Conservation (phyloP, 2,113 vertebrate species). For the Lagopus muta region DNA sequence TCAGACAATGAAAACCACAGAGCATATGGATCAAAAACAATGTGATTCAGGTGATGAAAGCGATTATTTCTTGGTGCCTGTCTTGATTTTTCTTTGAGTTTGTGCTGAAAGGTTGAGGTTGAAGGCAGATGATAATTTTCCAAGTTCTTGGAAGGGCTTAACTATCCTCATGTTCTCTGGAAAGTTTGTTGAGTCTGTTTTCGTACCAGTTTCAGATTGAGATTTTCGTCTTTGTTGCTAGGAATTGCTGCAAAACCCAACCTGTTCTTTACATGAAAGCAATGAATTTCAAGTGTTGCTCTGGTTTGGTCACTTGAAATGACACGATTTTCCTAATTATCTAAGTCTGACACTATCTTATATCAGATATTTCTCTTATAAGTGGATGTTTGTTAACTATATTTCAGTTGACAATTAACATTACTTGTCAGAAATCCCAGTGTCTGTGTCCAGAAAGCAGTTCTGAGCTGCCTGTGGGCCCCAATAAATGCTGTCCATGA, state of each 20-base stretch:
- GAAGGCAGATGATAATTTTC: conserved; percentile 40
- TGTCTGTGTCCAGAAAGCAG: background rate
- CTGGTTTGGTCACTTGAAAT: background rate
- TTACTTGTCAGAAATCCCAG: background rate
- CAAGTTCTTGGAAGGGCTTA: conserved; percentile 7
- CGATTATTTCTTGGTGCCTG: conserved; percentile 34
- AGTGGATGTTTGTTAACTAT: background rate
- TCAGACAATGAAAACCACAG: conserved; percentile 53
- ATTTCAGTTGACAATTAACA: background rate
- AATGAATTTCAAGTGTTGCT: background rate
- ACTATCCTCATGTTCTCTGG: background rate
- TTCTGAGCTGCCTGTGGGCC: fast-evolving
- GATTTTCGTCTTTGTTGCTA: background rate
- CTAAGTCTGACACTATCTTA: background rate
- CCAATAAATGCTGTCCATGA: background rate
- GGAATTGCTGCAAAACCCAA: background rate
- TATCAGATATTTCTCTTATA: background rate
- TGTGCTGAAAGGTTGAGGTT: conserved; percentile 49
- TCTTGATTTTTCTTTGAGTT: conserved; percentile 56
- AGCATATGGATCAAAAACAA: conserved; percentile 51
- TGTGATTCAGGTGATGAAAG: conserved; percentile 61
- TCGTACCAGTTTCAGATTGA: background rate
- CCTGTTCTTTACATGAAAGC: background rate
- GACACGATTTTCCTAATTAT: background rate
- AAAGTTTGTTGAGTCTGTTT: conserved; percentile 9